These are phyloP conservation scores for Drosophila arizonae DNA, from an alignment of 1,140 invertebrate genomes.

Conservation along the genomic window DNA sequence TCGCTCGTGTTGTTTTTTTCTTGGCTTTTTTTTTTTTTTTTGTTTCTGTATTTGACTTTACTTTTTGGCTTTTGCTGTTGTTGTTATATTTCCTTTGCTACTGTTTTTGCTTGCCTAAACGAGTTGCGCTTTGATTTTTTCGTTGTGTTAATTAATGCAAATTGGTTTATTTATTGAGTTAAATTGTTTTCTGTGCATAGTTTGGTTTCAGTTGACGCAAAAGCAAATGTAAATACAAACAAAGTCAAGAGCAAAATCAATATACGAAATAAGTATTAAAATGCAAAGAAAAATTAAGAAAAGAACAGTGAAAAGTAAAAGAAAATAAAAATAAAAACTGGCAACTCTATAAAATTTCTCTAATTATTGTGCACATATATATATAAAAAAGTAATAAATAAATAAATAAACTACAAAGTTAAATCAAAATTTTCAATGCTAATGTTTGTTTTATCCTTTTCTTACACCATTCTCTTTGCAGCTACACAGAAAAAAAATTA, in stretches of 20 bases:
- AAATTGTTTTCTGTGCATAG: conserved; percentile 26
- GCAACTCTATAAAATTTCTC: not conserved
- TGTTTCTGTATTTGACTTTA: conserved; percentile 1
- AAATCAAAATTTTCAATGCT: conserved; percentile 28
- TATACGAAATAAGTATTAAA: conserved; percentile 14
- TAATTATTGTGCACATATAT: not conserved
- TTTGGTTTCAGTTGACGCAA: conserved; percentile 24
- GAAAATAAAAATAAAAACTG: conserved; percentile 5
- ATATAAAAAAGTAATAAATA: too few species aligned
- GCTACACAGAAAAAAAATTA: conserved; percentile 52
- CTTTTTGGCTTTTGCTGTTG: not conserved
- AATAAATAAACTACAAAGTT: not conserved
- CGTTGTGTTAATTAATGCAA: conserved; percentile 59
- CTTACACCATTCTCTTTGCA: conserved; percentile 58
- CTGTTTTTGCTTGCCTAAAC: conserved; percentile 26
- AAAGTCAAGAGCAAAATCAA: conserved; percentile 17
- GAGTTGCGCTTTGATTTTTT: conserved; percentile 57
- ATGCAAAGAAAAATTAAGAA: not conserved
- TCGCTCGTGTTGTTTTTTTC: conserved; percentile 18
- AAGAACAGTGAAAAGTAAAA: conserved; percentile 2
- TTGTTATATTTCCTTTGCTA: conserved; percentile 3
- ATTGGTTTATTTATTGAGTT: conserved; percentile 46
- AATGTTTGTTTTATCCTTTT: conserved; percentile 42
- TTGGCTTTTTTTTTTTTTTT: conserved; percentile 16
- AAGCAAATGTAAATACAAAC: conserved; percentile 17